A percentile compares a stretch with the other conserved stretches of the same genome.
Evolutionary conservation across 2,113 vertebrate genomes (phyloP).

Genomic region (rat (Rattus norvegicus)): DNA sequence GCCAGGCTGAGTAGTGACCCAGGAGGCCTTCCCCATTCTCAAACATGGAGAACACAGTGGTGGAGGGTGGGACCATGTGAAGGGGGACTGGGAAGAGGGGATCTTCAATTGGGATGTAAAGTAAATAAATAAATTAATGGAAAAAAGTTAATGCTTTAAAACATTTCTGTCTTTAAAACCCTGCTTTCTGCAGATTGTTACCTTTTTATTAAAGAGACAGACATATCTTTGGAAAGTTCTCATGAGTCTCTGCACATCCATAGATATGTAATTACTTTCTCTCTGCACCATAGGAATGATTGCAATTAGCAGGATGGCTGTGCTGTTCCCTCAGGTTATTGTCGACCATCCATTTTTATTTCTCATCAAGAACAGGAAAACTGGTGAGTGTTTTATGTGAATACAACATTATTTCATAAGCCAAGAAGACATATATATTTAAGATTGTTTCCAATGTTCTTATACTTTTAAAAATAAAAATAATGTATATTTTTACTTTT

Average conservation of each 20-base stretch:
- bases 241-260: conserved; percentile 54
- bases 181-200: conserved; percentile 55
- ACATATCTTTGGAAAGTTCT: conserved; percentile 62
- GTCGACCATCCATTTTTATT: conserved; percentile 99
- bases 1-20: too few relatives aligned
- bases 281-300: conserved; percentile 91
- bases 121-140: too few relatives aligned
- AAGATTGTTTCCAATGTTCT: neutral
- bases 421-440: neutral
- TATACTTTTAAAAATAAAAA: neutral
- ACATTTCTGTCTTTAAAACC: neutral
- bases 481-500: conserved; percentile 1
- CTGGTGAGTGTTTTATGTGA: conserved; percentile 87
- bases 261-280: conserved; percentile 56
- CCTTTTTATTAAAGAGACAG: conserved; percentile 23
- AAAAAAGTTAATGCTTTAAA: neutral
- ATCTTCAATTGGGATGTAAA: too few relatives aligned
- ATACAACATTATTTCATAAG: neutral
- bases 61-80: too few relatives aligned
- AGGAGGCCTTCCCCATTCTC: too few relatives aligned
- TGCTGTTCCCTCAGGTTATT: conserved; percentile 97
- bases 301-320: conserved; percentile 95
- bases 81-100: too few relatives aligned
- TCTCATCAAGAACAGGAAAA: conserved; percentile 94
- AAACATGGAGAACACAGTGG: too few relatives aligned